Evolutionary conservation across 2,797 vertebrate genomes (phyloP).

Genomic region (Tenualosa ilisha): DNA sequence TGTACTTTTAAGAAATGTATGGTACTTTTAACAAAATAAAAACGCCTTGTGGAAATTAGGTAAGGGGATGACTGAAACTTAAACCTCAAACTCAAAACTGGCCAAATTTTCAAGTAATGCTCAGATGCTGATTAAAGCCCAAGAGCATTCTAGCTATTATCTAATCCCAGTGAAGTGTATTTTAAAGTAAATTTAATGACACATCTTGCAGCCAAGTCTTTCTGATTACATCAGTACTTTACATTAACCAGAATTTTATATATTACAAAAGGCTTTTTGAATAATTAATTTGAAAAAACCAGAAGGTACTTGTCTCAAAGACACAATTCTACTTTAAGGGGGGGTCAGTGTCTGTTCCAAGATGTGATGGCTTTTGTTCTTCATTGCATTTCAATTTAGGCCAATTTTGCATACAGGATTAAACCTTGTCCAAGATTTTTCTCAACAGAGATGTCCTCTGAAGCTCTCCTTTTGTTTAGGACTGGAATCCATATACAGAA

Average conservation of each 20-base stretch:
- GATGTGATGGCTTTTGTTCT: not conserved
- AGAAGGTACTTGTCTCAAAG: not conserved
- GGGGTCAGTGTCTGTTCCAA: not conserved
- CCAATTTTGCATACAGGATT: too few relatives aligned
- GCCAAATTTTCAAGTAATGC: conserved; percentile 4
- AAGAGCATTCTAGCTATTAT: not conserved
- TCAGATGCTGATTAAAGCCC: conserved; percentile 10
- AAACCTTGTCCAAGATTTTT: too few relatives aligned
- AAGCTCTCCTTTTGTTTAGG: too few relatives aligned
- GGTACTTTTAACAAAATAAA: too few relatives aligned
- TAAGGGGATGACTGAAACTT: not conserved
- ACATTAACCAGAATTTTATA: not conserved
- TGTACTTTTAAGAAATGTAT: too few relatives aligned
- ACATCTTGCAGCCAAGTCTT: conserved; percentile 41
- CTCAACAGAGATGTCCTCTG: too few relatives aligned
- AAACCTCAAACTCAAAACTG: not conserved
- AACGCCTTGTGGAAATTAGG: not conserved
- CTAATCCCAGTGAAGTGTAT: not conserved
- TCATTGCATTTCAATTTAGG: not conserved
- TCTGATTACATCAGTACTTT: conserved; percentile 39
- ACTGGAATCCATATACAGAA: too few relatives aligned
- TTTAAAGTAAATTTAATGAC: not conserved
- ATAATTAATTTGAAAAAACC: not conserved
- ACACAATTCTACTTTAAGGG: not conserved
- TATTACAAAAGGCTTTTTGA: not conserved